Conservation (phyloP, 2,888 invertebrate species). For the Drosophila borealis region DNA sequence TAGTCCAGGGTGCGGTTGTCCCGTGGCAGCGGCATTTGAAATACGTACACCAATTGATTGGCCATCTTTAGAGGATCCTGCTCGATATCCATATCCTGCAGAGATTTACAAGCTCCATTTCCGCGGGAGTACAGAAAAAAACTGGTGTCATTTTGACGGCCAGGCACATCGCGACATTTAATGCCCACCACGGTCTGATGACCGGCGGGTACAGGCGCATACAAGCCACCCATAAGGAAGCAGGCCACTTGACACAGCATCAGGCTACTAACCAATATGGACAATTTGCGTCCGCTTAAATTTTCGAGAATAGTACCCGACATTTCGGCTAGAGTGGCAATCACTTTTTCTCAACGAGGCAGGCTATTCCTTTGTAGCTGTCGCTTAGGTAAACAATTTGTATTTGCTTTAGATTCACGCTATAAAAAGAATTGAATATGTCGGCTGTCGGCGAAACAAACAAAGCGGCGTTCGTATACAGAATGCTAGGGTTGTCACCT, state of each 20-base stretch:
- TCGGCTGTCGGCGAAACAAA: constrained; percentile 60
- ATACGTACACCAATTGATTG: constrained; percentile 94
- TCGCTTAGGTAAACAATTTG: constrained; percentile 56
- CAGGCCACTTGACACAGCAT: constrained; percentile 93
- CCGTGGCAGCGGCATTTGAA: constrained; percentile 95
- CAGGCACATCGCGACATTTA: constrained; percentile 91
- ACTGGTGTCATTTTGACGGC: constrained; percentile 88
- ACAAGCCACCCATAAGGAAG: constrained; percentile 95
- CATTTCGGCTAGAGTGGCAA: constrained; percentile 56
- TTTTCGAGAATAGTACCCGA: constrained; percentile 98
- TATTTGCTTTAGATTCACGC: constrained; percentile 38
- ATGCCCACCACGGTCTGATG: constrained; percentile 92
- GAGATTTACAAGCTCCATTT: constrained; percentile 87
- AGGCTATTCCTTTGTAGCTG: constrained; percentile 7
- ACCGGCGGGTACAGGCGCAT: constrained; percentile 95
- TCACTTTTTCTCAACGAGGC: constrained; percentile 6
- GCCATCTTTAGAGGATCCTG: constrained; percentile 87
- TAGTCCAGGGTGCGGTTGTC: constrained; percentile 92
- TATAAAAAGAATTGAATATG: constrained; percentile 55
- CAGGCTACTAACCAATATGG: constrained; percentile 92
- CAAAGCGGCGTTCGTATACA: constrained; percentile 71
- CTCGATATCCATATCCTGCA: constrained; percentile 86
- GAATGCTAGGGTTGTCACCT: constrained; percentile 54
- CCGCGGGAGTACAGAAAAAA: constrained; percentile 93
- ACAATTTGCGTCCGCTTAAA: constrained; percentile 96